phyloP scores from a whole-genome alignment of 2,113 vertebrate species.

The Hyperopisus bebe region DNA sequence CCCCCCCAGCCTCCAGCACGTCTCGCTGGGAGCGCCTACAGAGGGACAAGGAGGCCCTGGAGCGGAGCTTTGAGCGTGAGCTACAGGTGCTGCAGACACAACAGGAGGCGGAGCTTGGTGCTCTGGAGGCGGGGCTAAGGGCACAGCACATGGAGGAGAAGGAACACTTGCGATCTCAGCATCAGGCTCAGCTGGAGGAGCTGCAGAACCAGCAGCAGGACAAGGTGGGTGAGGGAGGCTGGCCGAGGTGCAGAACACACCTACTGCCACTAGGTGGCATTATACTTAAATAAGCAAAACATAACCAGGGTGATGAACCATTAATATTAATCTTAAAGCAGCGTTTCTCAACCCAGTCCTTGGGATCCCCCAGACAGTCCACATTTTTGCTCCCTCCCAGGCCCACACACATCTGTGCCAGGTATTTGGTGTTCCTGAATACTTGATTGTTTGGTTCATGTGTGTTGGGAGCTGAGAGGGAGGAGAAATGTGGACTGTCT shows the following conservation, averaged over 20 bases:
- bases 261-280: background rate
- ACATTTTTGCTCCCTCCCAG: background rate
- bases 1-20: constrained; percentile 61
- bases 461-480: background rate
- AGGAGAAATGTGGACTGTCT: background rate
- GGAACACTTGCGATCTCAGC: constrained; percentile 69
- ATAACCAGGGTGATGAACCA: background rate
- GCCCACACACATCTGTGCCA: background rate
- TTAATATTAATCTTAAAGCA: background rate
- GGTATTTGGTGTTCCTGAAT: background rate
- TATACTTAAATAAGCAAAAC: background rate
- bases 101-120: constrained; percentile 74
- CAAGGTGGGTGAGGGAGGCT: constrained; percentile 44
- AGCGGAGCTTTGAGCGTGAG: constrained; percentile 71
- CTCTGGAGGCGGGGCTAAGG: constrained; percentile 69
- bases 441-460: background rate
- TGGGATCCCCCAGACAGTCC: background rate
- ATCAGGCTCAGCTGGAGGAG: constrained; percentile 76
- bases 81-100: constrained; percentile 67
- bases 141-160: constrained; percentile 61
- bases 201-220: constrained; percentile 63
- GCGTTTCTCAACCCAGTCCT: background rate
- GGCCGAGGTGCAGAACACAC: background rate
- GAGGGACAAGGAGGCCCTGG: constrained; percentile 78
- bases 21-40: constrained; percentile 70